These are phyloP conservation scores for Adelognathus sp. DNA, from an alignment of 2,888 invertebrate species.

Conservation along the genomic window DNA sequence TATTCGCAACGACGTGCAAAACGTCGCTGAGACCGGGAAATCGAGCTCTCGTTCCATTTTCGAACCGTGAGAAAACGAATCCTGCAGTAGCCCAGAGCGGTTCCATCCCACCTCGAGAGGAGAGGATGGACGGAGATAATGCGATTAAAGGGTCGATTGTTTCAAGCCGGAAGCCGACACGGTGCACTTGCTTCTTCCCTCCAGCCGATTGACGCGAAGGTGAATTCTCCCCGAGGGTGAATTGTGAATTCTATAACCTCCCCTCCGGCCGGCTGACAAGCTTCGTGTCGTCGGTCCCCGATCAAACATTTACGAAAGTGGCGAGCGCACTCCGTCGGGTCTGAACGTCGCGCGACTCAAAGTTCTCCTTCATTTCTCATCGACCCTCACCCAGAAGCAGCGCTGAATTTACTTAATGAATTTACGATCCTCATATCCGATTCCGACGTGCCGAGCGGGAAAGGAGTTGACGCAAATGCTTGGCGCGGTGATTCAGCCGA, in stretches of 20 bases:
- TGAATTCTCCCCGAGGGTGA: slow-evolving; percentile 3
- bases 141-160: slow-evolving; percentile 58
- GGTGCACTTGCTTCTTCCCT: slow-evolving; percentile 3
- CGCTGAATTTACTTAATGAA: slow-evolving; percentile 62
- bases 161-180: slow-evolving; percentile 46
- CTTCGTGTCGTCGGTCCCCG: slow-evolving; percentile 27
- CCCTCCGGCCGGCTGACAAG: no score
- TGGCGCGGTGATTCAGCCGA: slow-evolving; percentile 53
- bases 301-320: slow-evolving; percentile 35
- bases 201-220: neutral
- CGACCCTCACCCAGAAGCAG: neutral
- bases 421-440: slow-evolving; percentile 66
- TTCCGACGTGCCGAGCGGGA: slow-evolving; percentile 58
- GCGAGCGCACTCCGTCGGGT: no score
- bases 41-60: neutral
- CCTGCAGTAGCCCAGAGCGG: slow-evolving; percentile 12
- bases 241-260: slow-evolving; percentile 30
- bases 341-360: no score
- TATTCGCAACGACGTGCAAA: neutral
- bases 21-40: neutral
- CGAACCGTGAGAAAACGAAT: slow-evolving; percentile 20
- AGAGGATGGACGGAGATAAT: slow-evolving; percentile 35
- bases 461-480: slow-evolving; percentile 65
- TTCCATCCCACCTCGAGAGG: neutral
- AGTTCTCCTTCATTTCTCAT: neutral